Evolutionary conservation across 2,888 invertebrate genomes (phyloP).

Genomic region (Eremobia ochroleuca): DNA sequence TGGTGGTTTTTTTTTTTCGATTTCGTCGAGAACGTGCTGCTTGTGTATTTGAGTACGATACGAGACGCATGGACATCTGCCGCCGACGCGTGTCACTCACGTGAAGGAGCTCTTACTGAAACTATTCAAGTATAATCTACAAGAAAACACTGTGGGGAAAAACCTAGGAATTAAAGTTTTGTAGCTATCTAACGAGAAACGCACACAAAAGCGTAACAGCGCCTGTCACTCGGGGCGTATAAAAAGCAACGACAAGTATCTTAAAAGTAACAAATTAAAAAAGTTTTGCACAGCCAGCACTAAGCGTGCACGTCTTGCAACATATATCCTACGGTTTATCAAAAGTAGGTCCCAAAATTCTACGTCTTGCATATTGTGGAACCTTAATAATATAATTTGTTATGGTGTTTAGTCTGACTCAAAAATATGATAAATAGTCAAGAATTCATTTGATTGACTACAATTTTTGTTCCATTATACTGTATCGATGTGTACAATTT

Average conservation of each 20-base stretch:
- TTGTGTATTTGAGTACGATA: too few species aligned
- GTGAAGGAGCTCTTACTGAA: too few species aligned
- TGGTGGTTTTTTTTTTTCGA: too few species aligned
- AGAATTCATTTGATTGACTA: background rate
- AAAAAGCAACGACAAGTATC: constrained; percentile 11
- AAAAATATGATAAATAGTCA: background rate
- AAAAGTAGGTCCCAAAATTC: background rate
- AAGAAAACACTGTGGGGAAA: background rate
- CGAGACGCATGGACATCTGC: too few species aligned
- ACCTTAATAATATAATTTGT: background rate
- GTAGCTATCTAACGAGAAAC: background rate
- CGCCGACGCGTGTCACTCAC: too few species aligned
- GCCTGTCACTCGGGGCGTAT: constrained; percentile 29
- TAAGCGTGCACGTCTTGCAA: constrained; percentile 6
- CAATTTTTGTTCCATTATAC: background rate
- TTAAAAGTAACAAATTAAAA: constrained; percentile 52
- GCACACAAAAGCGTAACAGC: background rate
- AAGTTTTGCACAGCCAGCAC: constrained; percentile 24
- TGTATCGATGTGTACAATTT: background rate
- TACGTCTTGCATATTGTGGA: background rate
- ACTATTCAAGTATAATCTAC: background rate
- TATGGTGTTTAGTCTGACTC: background rate
- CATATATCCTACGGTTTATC: background rate
- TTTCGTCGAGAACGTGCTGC: too few species aligned
- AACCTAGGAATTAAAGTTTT: background rate